Evolutionary conservation across 2,888 invertebrate species (phyloP).

Genomic region (Digitonthophagus gazella): DNA sequence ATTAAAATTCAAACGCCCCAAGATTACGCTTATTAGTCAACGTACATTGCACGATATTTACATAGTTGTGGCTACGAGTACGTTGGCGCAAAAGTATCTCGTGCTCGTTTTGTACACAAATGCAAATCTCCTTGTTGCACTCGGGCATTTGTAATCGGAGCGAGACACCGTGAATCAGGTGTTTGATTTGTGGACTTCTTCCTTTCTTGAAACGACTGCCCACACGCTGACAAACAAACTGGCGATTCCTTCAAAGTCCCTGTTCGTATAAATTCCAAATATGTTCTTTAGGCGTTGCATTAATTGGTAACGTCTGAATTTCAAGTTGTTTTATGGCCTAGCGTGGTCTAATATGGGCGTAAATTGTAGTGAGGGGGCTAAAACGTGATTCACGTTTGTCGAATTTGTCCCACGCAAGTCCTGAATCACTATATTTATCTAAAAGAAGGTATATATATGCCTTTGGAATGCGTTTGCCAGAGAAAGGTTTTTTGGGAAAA

Average conservation of each 20-base stretch:
- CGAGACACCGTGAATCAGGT: neutral
- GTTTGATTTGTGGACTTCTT: neutral
- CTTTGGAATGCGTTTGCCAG: neutral
- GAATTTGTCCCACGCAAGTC: neutral
- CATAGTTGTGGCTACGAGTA: neutral
- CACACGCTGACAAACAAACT: neutral
- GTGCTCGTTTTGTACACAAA: neutral
- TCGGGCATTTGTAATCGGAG: neutral
- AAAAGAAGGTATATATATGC: neutral
- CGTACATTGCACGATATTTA: constrained; percentile 3
- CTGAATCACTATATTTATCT: neutral
- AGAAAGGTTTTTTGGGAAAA: too few species aligned
- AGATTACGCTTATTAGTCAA: constrained; percentile 20
- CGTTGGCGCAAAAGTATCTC: neutral
- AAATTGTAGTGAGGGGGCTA: neutral
- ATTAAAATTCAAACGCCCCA: constrained; percentile 17
- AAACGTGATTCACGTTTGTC: neutral
- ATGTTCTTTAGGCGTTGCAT: neutral
- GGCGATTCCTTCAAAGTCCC: neutral
- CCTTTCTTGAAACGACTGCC: neutral
- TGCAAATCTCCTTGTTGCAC: neutral
- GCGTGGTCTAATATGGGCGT: neutral
- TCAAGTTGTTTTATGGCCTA: neutral
- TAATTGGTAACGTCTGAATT: neutral
- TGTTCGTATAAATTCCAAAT: neutral